Conservation (phyloP, 2,113 vertebrate species). For the Otocyon megalotis region DNA sequence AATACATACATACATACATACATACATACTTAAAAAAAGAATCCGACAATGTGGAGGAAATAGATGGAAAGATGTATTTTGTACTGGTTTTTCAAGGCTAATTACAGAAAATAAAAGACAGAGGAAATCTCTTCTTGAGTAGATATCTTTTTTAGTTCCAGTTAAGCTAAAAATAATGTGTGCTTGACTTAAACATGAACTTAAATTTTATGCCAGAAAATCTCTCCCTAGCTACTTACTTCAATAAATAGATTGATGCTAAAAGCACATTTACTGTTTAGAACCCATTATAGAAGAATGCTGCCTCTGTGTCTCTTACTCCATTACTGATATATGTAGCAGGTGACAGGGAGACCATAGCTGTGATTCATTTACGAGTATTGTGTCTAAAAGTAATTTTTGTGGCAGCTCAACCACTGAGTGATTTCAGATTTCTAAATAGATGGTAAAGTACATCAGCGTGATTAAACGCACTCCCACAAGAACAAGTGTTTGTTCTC, state of each 20-base stretch:
- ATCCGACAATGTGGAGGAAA: background rate
- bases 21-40: no score
- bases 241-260: background rate
- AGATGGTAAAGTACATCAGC: conserved; percentile 76
- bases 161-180: conserved; percentile 46
- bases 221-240: background rate
- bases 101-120: background rate
- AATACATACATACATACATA: no score
- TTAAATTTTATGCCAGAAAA: conserved; percentile 55
- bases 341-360: conserved; percentile 75
- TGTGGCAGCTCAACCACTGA: conserved; percentile 78
- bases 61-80: background rate
- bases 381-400: conserved; percentile 85
- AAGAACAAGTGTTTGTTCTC: conserved; percentile 85
- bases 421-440: conserved; percentile 86
- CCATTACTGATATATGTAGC: conserved; percentile 73
- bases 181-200: conserved; percentile 38
- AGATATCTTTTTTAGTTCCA: background rate
- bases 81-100: background rate
- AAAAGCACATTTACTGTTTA: conserved; percentile 16
- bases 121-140: background rate
- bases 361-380: conserved; percentile 84
- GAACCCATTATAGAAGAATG: conserved; percentile 43
- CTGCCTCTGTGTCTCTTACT: conserved; percentile 45
- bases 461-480: conserved; percentile 81